These are phyloP conservation scores for Pygoscelis antarcticus DNA, from an alignment of 2,113 vertebrate genomes.

Conservation along the genomic window DNA sequence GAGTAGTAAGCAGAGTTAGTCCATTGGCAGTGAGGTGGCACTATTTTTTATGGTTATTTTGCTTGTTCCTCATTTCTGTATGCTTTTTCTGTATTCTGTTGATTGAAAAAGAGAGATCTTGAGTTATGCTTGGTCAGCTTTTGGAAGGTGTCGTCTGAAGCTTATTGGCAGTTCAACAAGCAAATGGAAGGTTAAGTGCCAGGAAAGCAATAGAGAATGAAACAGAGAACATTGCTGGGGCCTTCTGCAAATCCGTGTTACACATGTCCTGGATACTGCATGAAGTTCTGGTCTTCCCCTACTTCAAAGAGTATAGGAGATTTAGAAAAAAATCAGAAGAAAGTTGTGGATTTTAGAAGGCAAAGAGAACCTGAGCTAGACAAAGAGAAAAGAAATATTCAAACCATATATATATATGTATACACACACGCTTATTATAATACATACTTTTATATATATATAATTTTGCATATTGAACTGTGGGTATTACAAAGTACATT, in stretches of 20 bases:
- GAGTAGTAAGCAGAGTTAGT: neutral
- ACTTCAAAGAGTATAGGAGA: neutral
- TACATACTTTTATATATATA: neutral
- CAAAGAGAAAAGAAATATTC: neutral
- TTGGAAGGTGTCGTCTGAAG: neutral
- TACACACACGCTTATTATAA: neutral
- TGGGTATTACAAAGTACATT: neutral
- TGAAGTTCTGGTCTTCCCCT: neutral
- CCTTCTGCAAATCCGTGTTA: neutral
- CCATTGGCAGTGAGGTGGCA: neutral
- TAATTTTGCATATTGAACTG: neutral
- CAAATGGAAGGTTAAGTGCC: neutral
- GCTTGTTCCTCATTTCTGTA: neutral
- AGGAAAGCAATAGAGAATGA: neutral
- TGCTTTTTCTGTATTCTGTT: neutral
- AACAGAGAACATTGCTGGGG: neutral
- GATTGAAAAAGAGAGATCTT: neutral
- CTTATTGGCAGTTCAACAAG: neutral
- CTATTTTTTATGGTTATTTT: neutral
- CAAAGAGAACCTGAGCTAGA: neutral
- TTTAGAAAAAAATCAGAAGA: neutral
- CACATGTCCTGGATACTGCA: fast-evolving
- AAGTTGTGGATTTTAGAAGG: neutral
- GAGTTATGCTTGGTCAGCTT: neutral
- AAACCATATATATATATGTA: neutral